phyloP scores from a whole-genome alignment of 2,888 invertebrate species.

The Drosophila monieri region DNA sequence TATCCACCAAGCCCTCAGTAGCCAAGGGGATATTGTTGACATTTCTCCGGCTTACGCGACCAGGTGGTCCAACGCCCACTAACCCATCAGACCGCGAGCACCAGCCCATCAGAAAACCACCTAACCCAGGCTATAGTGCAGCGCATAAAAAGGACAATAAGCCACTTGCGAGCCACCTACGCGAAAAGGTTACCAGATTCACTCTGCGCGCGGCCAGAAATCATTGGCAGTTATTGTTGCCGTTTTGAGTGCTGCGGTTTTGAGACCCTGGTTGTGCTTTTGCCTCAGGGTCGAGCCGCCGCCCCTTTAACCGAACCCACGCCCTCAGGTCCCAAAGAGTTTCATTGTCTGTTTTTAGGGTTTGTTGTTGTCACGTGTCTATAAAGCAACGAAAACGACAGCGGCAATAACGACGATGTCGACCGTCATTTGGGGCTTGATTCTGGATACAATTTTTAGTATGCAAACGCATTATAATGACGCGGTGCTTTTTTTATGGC shows the following conservation, averaged over 20 bases:
- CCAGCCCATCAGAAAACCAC: background rate
- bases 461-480: slow-evolving; percentile 78
- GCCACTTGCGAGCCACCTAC: slow-evolving; percentile 63
- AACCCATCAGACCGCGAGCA: background rate
- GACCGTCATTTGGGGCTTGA: slow-evolving; percentile 55
- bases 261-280: slow-evolving; percentile 31
- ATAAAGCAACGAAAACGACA: slow-evolving; percentile 52
- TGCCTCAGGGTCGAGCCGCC: slow-evolving; percentile 11
- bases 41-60: slow-evolving; percentile 49
- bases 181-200: slow-evolving; percentile 60
- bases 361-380: slow-evolving; percentile 75
- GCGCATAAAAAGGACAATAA: slow-evolving; percentile 77
- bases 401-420: slow-evolving; percentile 24
- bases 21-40: slow-evolving; percentile 63
- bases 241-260: slow-evolving; percentile 66
- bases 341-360: slow-evolving; percentile 63
- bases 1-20: slow-evolving; percentile 54
- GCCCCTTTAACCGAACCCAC: slow-evolving; percentile 5
- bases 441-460: slow-evolving; percentile 74
- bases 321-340: slow-evolving; percentile 64
- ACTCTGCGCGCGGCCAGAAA: slow-evolving; percentile 36
- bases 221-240: slow-evolving; percentile 70
- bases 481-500: slow-evolving; percentile 69
- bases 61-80: slow-evolving; percentile 17
- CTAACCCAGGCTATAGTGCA: slow-evolving; percentile 56